These are phyloP conservation scores for Diphyllodes magnificus DNA, from an alignment of 2,113 vertebrate genomes.

Conservation along the genomic window DNA sequence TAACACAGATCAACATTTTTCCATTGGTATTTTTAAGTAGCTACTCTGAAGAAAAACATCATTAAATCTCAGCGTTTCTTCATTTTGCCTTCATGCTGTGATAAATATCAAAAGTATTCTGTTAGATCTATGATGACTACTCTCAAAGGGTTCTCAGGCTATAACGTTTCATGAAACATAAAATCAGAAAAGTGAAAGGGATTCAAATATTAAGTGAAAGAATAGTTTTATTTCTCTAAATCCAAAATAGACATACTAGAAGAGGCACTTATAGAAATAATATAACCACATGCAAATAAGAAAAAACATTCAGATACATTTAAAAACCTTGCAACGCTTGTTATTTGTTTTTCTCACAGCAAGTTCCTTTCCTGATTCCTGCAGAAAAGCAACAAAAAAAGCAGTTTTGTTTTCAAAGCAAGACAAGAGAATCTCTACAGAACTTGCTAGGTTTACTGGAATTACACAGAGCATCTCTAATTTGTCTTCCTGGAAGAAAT, in stretches of 20 bases:
- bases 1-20: constrained; percentile 36
- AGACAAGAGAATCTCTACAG: neutral
- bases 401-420: neutral
- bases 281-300: neutral
- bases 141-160: constrained; percentile 39
- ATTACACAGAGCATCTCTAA: neutral
- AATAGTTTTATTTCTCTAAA: neutral
- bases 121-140: constrained; percentile 3
- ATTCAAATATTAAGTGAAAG: constrained; percentile 21
- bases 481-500: neutral
- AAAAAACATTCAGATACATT: neutral
- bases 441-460: neutral
- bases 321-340: neutral
- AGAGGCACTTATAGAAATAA: neutral
- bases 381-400: neutral
- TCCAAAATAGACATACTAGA: neutral
- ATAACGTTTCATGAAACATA: constrained; percentile 49
- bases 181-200: constrained; percentile 25
- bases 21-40: constrained; percentile 42
- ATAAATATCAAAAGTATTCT: constrained; percentile 4
- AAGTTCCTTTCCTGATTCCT: neutral
- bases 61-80: neutral
- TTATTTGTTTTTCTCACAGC: neutral
- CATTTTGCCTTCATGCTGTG: constrained; percentile 1
- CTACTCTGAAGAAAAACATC: neutral